Base-by-base conservation (phyloP, 2,797 vertebrate species). In the Siniperca undulata region DNA sequence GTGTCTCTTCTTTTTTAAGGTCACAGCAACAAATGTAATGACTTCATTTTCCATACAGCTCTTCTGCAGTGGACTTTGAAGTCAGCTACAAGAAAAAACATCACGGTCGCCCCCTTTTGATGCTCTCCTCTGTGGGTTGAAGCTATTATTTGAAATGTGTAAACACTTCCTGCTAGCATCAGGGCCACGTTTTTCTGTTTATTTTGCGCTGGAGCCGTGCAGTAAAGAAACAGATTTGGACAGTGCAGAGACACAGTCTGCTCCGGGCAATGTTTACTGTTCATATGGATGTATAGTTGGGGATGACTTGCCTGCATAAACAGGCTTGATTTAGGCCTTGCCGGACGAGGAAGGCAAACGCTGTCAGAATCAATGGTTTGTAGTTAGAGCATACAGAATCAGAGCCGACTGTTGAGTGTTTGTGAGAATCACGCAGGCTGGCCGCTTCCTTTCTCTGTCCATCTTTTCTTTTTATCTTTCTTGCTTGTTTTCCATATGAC, bases 261-360 rank as follows among this genome's bases (percentile, higher is more conserved):
- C 91, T 85, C 42, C 11, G 3, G 86, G 87, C 81, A 30, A 34
- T 81, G 88, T 92, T 94, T 92, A 85, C 86, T 74, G 79, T 78
- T 86, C 71, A 42, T 81, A 69, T 80, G 27, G 70, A 81, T 55
- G 71, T 58, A 38, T 77, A 76, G 70, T 70, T 60, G 9, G 74
- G 70, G 70, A 71, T n/a, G 69, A 38, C 70, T 87, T 13, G 55
- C 42, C 67, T 82, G 88, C 82, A 79, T 91, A 90, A 89, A 90
- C 65, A 76, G 75, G 68, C 77, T 80, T 70, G 73, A 86, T 91
- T 87, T 74, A 70, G 86, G 74, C 78, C 34, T 52, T 5, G 55
- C 38, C 36, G 11, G 66, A 78, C 19, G 73, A 52, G 19, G 12
- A 3, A 12, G 5, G 72, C 79, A 80, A 84, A 78, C 17, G 3